Evolutionary conservation across 2,113 vertebrate genomes (phyloP).

Genomic region (Syngnathus floridae): DNA sequence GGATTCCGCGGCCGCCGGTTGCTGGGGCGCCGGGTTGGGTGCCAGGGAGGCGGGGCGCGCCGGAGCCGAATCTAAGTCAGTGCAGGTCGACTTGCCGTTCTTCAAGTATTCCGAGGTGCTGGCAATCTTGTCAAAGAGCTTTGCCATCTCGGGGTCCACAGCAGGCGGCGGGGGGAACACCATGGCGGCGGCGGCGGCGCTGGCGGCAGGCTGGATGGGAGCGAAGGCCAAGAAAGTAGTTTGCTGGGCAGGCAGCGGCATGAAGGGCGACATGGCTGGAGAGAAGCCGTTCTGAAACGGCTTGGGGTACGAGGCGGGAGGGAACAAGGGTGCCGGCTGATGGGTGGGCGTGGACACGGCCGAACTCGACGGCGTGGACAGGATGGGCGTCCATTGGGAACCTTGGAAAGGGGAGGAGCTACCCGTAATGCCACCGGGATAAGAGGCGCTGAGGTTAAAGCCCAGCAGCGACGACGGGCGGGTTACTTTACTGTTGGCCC

Average conservation of each 20-base stretch:
- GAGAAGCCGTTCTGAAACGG: constrained; percentile 88
- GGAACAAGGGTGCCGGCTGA: constrained; percentile 70
- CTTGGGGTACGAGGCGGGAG: constrained; percentile 76
- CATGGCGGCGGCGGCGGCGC: constrained; percentile 66
- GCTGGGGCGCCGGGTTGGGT: constrained; percentile 62
- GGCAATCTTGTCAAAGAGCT: constrained; percentile 93
- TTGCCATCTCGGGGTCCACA: constrained; percentile 87
- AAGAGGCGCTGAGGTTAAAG: constrained; percentile 77
- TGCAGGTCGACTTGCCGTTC: constrained; percentile 78
- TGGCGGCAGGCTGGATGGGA: constrained; percentile 67
- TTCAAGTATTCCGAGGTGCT: constrained; percentile 92
- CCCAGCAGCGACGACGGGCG: constrained; percentile 68
- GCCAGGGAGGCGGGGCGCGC: constrained; percentile 57
- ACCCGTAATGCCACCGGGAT: constrained; percentile 78
- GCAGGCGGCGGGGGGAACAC: constrained; percentile 69
- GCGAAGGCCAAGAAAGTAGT: constrained; percentile 78
- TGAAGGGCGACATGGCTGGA: constrained; percentile 69
- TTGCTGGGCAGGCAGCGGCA: constrained; percentile 70
- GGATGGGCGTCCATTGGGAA: constrained; percentile 76
- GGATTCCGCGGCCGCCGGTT: constrained; percentile 52
- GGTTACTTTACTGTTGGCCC: constrained; percentile 66
- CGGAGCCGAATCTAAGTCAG: constrained; percentile 68
- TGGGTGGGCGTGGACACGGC: constrained; percentile 62
- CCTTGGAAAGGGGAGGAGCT: constrained; percentile 68
- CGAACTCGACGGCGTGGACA: constrained; percentile 71